Conservation (phyloP, 1,140 invertebrate species). For the Ditylenchus dipsaci region DNA sequence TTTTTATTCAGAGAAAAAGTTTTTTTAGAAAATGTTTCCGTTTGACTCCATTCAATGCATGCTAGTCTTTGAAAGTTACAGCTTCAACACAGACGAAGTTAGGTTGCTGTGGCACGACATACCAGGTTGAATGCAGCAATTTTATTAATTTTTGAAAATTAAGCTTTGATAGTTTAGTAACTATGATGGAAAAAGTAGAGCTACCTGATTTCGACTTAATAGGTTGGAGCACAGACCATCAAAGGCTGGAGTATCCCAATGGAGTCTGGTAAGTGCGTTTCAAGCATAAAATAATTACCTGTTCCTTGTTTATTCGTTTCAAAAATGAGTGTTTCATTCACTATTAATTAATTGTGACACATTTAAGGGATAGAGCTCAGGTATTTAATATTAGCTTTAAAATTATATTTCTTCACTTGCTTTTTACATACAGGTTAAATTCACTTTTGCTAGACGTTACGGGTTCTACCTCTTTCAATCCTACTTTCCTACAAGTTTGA, state of each 20-base stretch:
- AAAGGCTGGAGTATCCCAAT: conserved; percentile 54
- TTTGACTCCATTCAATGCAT: conserved; percentile 56
- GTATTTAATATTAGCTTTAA: conserved; percentile 10
- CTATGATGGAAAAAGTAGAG: conserved; percentile 58
- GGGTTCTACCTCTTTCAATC: conserved; percentile 58
- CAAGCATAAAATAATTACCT: too few species aligned
- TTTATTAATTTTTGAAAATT: not conserved
- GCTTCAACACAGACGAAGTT: conserved; percentile 58
- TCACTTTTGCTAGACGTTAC: conserved; percentile 57
- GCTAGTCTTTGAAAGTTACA: conserved; percentile 53
- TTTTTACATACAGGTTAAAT: conserved; percentile 47
- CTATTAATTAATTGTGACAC: not conserved
- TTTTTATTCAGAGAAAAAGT: too few species aligned
- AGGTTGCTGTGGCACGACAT: conserved; percentile 54
- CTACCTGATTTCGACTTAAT: conserved; percentile 57
- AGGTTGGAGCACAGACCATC: conserved; percentile 55
- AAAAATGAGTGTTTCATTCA: too few species aligned
- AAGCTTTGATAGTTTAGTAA: conserved; percentile 23
- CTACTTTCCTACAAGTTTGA: conserved; percentile 56
- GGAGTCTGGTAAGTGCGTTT: conserved; percentile 57
- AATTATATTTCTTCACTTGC: conserved; percentile 6
- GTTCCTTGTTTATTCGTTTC: too few species aligned
- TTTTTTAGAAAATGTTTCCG: conserved; percentile 56
- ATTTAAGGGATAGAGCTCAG: not conserved
- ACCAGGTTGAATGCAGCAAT: conserved; percentile 13